Conservation (phyloP, 2,888 invertebrate species). For the Cremastinae sp. region DNA sequence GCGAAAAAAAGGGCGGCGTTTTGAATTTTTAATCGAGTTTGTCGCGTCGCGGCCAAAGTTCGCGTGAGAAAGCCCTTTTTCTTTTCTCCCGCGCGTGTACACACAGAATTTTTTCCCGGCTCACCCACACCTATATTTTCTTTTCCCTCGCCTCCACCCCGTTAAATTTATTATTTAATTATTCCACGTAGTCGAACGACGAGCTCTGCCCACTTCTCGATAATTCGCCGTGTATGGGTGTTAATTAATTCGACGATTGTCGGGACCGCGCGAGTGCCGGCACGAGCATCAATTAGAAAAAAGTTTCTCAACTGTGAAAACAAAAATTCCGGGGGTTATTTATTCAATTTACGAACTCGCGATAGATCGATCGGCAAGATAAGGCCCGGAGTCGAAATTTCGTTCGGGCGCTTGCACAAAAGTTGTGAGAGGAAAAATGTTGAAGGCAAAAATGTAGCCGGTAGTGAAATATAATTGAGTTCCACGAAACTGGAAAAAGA, state of each 20-base stretch:
- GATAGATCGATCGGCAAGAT: too few relatives aligned
- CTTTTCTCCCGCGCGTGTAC: conserved; percentile 20
- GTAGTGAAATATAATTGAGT: neutral
- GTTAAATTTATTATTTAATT: conserved; percentile 60
- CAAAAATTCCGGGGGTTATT: too few relatives aligned
- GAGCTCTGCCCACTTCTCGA: conserved; percentile 58
- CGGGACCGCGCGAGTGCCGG: conserved; percentile 27
- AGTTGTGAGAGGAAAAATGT: neutral
- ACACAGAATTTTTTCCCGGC: conserved; percentile 34
- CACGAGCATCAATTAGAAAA: conserved; percentile 57
- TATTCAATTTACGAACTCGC: too few relatives aligned
- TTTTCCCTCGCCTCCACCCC: neutral
- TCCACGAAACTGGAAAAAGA: neutral
- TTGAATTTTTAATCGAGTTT: conserved; percentile 39
- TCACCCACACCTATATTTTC: conserved; percentile 55
- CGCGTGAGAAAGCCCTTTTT: conserved; percentile 48
- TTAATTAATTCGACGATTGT: conserved; percentile 60
- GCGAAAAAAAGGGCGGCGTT: neutral
- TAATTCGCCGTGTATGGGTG: conserved; percentile 49
- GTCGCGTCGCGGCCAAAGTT: conserved; percentile 43
- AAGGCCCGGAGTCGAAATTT: too few relatives aligned
- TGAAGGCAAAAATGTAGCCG: neutral
- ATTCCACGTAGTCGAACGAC: conserved; percentile 53
- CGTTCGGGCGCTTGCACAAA: too few relatives aligned
- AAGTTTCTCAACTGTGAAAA: too few relatives aligned